A percentile compares a stretch with the other conserved stretches of the same genome.
These are phyloP conservation scores for Microtus montanus DNA, from an alignment of 2,113 vertebrate species.

Conservation along the genomic window DNA sequence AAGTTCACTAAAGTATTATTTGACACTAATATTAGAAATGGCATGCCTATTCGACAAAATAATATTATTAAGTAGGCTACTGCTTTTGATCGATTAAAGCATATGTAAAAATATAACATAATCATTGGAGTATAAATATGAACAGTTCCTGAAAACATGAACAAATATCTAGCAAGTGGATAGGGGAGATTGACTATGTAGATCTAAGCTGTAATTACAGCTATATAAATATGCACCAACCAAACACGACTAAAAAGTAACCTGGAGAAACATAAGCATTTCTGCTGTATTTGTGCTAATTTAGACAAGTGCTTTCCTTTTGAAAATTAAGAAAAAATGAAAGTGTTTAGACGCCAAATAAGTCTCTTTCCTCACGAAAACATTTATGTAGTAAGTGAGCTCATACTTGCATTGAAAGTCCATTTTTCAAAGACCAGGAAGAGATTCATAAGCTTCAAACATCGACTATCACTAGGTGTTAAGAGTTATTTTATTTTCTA, in stretches of 20 bases:
- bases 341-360: constrained; percentile 8
- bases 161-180: background rate
- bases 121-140: constrained; percentile 4
- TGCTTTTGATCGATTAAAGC: background rate
- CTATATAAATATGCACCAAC: background rate
- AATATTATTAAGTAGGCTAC: constrained; percentile 11
- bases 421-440: constrained; percentile 16
- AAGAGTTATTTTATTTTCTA: constrained; percentile 23
- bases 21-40: constrained; percentile 39
- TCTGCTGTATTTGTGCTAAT: background rate
- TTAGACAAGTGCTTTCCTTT: background rate
- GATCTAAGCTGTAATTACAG: background rate
- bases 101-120: background rate
- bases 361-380: background rate
- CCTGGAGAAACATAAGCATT: background rate
- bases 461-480: background rate
- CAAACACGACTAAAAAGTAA: background rate
- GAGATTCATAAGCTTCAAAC: constrained; percentile 1
- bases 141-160: background rate
- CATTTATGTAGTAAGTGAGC: background rate
- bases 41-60: constrained; percentile 6
- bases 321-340: background rate
- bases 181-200: background rate
- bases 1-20: background rate
- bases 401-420: background rate